Conservation (phyloP, 2,113 vertebrate species). For the Callospermophilus lateralis region DNA sequence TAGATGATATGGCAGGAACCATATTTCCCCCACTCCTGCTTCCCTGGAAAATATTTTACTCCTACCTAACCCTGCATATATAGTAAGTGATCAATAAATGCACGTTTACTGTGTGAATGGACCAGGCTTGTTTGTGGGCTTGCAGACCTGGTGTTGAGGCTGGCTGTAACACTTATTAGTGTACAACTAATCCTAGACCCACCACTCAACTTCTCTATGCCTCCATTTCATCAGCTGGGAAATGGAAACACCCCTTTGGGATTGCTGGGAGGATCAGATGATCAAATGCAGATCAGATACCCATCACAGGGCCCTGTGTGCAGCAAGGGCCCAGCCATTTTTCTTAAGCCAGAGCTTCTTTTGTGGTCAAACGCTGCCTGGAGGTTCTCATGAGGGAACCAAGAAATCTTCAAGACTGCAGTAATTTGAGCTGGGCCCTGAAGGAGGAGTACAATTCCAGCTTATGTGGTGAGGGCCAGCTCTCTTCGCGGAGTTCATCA, state of each 20-base stretch:
- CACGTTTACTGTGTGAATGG: not conserved
- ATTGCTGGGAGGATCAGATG: not conserved
- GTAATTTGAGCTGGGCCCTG: not conserved
- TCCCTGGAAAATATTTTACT: not conserved
- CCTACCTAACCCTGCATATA: not conserved
- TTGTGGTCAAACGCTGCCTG: not conserved
- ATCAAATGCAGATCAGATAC: not conserved
- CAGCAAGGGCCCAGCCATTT: not conserved
- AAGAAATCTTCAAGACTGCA: not conserved
- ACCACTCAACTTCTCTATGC: not conserved
- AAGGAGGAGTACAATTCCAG: conserved; percentile 38
- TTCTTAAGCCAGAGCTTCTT: not conserved
- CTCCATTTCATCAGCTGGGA: not conserved
- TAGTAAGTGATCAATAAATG: not conserved
- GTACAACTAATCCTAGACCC: not conserved
- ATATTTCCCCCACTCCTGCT: not conserved
- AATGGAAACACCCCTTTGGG: not conserved
- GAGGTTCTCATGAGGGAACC: not conserved
- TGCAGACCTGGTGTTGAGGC: not conserved
- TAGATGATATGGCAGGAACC: not conserved
- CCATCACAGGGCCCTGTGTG: not conserved
- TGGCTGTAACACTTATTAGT: not conserved
- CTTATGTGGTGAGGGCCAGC: not conserved
- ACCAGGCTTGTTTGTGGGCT: not conserved
- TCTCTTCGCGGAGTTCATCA: conserved; percentile 33